These are phyloP conservation scores for Apistogramma diplotaenia DNA, from an alignment of 2,113 vertebrate species.

Conservation along the genomic window DNA sequence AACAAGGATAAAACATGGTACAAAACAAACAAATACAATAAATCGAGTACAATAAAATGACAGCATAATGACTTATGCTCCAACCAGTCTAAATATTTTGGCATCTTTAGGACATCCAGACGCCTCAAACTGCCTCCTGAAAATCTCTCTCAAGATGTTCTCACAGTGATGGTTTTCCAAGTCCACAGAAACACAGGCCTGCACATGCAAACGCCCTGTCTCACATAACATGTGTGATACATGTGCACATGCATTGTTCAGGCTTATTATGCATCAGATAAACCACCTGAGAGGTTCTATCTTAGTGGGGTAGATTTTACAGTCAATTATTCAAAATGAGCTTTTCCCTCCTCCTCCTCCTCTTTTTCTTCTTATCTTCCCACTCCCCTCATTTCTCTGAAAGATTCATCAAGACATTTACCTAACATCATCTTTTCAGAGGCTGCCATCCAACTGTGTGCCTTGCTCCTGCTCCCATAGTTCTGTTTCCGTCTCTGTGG, in stretches of 20 bases:
- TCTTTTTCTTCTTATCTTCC: background rate
- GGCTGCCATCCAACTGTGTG: constrained; percentile 9
- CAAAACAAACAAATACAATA: too few species aligned
- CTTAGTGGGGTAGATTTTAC: constrained; percentile 9
- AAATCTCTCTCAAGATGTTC: background rate
- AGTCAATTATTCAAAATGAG: constrained; percentile 55
- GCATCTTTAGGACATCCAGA: background rate
- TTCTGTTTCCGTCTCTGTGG: constrained; percentile 18
- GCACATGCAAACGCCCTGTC: background rate
- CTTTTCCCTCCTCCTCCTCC: background rate
- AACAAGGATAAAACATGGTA: too few species aligned
- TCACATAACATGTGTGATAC: background rate
- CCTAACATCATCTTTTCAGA: constrained; percentile 47
- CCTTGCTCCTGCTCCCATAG: background rate
- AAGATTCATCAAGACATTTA: constrained; percentile 61
- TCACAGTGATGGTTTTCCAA: background rate
- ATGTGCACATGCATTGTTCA: background rate
- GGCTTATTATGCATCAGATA: background rate
- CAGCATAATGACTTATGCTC: too few species aligned
- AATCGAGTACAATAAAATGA: too few species aligned
- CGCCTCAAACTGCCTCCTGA: background rate
- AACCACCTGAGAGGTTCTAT: background rate
- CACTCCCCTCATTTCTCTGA: constrained; percentile 10
- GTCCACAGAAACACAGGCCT: background rate
- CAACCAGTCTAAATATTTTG: too few species aligned